phyloP scores from a whole-genome alignment of 2,888 invertebrate genomes.

The Protonemura montana region DNA sequence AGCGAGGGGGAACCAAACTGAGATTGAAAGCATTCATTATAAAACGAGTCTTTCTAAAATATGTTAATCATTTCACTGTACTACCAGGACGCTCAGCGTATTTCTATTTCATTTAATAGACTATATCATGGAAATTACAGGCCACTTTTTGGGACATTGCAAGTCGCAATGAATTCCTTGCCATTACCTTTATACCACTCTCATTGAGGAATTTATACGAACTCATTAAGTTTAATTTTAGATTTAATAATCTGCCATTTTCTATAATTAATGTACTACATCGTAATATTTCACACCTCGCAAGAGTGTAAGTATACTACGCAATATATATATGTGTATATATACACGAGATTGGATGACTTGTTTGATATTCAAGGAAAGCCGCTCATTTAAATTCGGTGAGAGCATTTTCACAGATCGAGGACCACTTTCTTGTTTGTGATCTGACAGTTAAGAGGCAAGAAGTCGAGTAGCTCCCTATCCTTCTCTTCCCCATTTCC shows the following conservation, averaged over 20 bases:
- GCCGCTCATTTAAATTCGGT: conserved; percentile 46
- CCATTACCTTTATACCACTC: too few species aligned
- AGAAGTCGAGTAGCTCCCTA: conserved; percentile 16
- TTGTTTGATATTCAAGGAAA: conserved; percentile 49
- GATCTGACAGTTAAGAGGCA: neutral
- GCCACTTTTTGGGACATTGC: too few species aligned
- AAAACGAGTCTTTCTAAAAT: too few species aligned
- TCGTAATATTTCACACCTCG: conserved; percentile 36
- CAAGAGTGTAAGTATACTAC: neutral
- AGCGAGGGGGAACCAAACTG: neutral
- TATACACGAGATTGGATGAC: conserved; percentile 48
- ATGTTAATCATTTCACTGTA: too few species aligned
- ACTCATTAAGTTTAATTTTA: neutral
- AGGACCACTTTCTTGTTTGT: conserved; percentile 29
- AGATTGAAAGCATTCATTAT: too few species aligned
- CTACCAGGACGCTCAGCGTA: too few species aligned
- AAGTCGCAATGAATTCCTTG: too few species aligned
- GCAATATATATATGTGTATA: too few species aligned
- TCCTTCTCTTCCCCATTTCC: neutral
- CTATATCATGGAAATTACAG: too few species aligned
- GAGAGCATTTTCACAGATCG: conserved; percentile 36
- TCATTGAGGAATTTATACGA: neutral
- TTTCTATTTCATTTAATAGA: too few species aligned
- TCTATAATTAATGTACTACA: conserved; percentile 9
- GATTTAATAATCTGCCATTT: neutral